phyloP scores from a whole-genome alignment of 2,797 vertebrate genomes.

The Enoplosus armatus region DNA sequence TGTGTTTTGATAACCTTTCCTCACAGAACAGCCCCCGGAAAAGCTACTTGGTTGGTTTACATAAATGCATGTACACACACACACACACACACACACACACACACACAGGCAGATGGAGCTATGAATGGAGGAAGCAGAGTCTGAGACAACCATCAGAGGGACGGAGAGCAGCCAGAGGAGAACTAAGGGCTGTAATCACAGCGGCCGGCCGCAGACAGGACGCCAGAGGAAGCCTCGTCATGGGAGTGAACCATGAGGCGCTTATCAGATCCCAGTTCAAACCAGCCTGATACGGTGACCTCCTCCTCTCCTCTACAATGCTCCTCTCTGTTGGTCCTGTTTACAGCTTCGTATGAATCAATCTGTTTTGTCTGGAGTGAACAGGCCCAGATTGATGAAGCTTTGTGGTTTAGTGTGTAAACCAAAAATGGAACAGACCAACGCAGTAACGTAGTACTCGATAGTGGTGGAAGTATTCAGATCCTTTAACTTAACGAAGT shows the following conservation, averaged over 20 bases:
- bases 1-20: slow-evolving; percentile 84
- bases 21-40: slow-evolving; percentile 76
- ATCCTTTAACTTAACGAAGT: neutral
- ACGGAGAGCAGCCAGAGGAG: slow-evolving; percentile 73
- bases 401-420: neutral
- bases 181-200: slow-evolving; percentile 74
- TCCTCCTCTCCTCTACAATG: slow-evolving; percentile 27
- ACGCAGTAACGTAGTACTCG: neutral
- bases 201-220: slow-evolving; percentile 78
- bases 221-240: slow-evolving; percentile 84
- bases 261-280: slow-evolving; percentile 82
- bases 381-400: neutral
- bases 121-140: slow-evolving; percentile 78
- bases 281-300: slow-evolving; percentile 60
- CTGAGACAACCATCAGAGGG: slow-evolving; percentile 81
- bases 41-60: slow-evolving; percentile 73
- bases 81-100: slow-evolving; percentile 45
- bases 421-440: neutral
- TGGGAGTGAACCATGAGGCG: slow-evolving; percentile 79
- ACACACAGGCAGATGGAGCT: slow-evolving; percentile 28
- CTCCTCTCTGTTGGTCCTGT: neutral
- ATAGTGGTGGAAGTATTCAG: neutral
- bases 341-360: slow-evolving; percentile 22
- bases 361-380: slow-evolving; percentile 6
- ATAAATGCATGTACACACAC: slow-evolving; percentile 65